Evolutionary conservation across 2,113 vertebrate genomes (phyloP).

Genomic region (Naja naja): DNA sequence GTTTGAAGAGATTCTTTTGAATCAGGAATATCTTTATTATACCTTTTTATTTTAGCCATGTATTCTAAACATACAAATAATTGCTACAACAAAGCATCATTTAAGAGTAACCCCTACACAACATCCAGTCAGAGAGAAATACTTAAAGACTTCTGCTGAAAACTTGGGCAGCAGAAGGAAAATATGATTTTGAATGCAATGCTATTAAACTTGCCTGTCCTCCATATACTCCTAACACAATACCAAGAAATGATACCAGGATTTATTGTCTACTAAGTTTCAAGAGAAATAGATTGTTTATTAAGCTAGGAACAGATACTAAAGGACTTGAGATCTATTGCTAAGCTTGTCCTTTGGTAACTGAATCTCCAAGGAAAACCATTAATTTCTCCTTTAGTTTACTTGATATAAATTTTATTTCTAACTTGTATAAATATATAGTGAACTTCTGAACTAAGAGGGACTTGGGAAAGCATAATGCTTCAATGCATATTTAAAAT

Average conservation of each 20-base stretch:
- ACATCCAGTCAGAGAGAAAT: not conserved
- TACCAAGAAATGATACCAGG: not conserved
- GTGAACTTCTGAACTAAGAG: not conserved
- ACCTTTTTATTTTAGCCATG: not conserved
- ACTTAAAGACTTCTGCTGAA: not conserved
- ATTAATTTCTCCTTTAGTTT: not conserved
- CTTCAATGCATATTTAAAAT: accelerated
- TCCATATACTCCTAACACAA: not conserved
- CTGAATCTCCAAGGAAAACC: not conserved
- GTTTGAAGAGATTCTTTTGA: not conserved
- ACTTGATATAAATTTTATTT: not conserved
- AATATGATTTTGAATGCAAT: not conserved
- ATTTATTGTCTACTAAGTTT: not conserved
- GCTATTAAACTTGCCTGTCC: not conserved
- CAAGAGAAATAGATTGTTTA: not conserved
- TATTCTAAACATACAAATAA: not conserved
- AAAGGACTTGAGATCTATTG: conserved; percentile 28
- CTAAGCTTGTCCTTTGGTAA: not conserved
- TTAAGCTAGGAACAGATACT: conserved; percentile 15
- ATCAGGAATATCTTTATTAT: not conserved
- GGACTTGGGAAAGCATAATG: conserved; percentile 16
- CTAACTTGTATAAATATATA: not conserved
- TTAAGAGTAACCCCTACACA: not conserved
- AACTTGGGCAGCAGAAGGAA: not conserved
- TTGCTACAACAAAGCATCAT: not conserved